Evolutionary conservation across 2,797 vertebrate species (phyloP), one percentile per base, ranked within the genome.

Genomic region (Atherinosoma microstoma): DNA sequence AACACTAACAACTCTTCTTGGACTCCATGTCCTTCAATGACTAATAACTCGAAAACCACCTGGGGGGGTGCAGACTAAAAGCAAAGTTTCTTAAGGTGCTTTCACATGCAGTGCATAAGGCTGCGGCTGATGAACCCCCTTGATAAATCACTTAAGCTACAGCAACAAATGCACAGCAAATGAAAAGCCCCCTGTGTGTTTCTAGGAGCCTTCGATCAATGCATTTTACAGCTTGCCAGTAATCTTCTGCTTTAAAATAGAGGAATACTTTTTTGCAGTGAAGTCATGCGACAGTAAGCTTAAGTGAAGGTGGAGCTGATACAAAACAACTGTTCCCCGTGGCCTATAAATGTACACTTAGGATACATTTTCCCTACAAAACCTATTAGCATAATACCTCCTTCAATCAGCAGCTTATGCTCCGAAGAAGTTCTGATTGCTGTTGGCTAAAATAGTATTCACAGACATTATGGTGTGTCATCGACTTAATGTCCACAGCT

Each of bases 131-230:
- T 90, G 88, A 91, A 88, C 87, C 74, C 79, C 68, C 64, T 51
- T 82, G 83, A 89, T 84, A 73, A 89, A 88, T 90, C 87, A 89
- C 89, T 91, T 87, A 88, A 82, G 86, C 88, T 78, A 65, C 73
- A 75, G 77, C 79, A 87, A 92, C 91, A 91, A 90, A 90, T 76
- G 78, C 83, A 83, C 47, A 70, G 90, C 87, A 90, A 91, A 93
- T 92, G 73, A 92, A 92, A 91, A 90, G 86, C 87, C 88, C 79
- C 81, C 79, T 0, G 56, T 57, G 59, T 56, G 76, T 71, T 79
- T 75, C 81, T 27, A 66, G 73, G 63, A 75, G 79, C 67, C 72
- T 76, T 60, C 16, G 58, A 87, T 92, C 90, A 45, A 91, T 91
- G 83, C 81, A 62, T 83, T 87, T 90, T 85, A 88, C 84, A 87